A percentile compares a stretch with the other conserved stretches of the same genome.
These are phyloP conservation scores for Parnassius apollo DNA, from an alignment of 2,888 invertebrate species.

Conservation along the genomic window DNA sequence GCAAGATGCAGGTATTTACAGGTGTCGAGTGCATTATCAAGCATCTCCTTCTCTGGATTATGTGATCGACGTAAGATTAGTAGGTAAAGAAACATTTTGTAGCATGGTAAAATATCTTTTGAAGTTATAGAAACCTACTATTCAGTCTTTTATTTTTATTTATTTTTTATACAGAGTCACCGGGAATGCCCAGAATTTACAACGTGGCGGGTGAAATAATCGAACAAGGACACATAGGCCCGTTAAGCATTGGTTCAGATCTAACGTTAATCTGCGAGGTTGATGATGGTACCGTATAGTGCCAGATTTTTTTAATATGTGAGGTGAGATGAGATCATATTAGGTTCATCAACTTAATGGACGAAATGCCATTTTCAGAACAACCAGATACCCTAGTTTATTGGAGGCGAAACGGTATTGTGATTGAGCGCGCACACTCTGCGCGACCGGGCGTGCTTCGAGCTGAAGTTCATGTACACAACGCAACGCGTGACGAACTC, in stretches of 20 bases:
- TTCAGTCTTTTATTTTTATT: not conserved
- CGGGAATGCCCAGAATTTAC: conserved; percentile 52
- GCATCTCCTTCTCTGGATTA: conserved; percentile 61
- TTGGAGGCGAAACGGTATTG: conserved; percentile 58
- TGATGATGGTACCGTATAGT: conserved; percentile 43
- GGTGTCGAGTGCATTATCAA: conserved; percentile 66
- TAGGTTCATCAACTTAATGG: not conserved
- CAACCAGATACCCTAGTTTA: conserved; percentile 52
- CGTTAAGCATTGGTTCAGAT: conserved; percentile 50
- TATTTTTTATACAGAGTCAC: conserved; percentile 43
- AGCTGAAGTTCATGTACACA: conserved; percentile 44
- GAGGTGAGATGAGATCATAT: no score
- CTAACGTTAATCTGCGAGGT: conserved; percentile 56
- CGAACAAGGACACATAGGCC: conserved; percentile 48
- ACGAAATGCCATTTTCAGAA: conserved; percentile 35
- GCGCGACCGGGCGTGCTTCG: conserved; percentile 43
- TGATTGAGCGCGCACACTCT: conserved; percentile 43
- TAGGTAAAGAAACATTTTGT: conserved; percentile 47
- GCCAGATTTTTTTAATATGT: not conserved
- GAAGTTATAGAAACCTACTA: not conserved
- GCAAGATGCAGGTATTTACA: conserved; percentile 54
- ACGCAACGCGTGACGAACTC: conserved; percentile 51
- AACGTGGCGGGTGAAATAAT: conserved; percentile 44
- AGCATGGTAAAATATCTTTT: not conserved
- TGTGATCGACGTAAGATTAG: conserved; percentile 52